These are phyloP conservation scores for Andrena bicolor DNA, from an alignment of 2,888 invertebrate species.

Conservation along the genomic window DNA sequence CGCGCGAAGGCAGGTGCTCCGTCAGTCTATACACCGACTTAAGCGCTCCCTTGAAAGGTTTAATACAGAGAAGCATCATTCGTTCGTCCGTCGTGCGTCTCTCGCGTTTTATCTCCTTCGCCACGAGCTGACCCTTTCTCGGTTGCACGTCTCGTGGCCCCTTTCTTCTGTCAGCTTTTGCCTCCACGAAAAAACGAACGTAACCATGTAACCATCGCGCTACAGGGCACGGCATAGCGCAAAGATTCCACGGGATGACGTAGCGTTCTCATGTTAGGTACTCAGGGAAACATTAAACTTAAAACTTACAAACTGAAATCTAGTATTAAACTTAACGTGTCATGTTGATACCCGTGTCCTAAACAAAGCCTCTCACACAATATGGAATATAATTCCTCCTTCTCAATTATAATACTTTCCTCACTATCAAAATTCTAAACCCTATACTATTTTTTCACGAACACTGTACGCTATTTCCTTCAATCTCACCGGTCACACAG, in stretches of 20 bases:
- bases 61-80: background rate
- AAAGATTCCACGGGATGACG: constrained; percentile 10
- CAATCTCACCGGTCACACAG: background rate
- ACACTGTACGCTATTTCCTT: background rate
- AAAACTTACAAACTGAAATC: no score
- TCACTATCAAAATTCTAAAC: no score
- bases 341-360: no score
- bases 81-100: constrained; percentile 32
- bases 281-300: no score
- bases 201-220: background rate
- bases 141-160: background rate
- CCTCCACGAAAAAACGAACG: background rate
- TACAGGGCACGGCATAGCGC: background rate
- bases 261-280: background rate
- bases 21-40: constrained; percentile 15
- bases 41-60: constrained; percentile 8
- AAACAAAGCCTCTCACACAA: no score
- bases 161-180: constrained; percentile 2
- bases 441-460: no score
- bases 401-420: no score
- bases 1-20: constrained; percentile 36
- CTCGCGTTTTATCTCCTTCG: background rate
- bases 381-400: no score
- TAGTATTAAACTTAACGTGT: no score
- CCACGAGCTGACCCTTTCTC: constrained; percentile 6